These are phyloP conservation scores for Oreochromis aureus DNA, from an alignment of 2,113 vertebrate genomes.

Conservation along the genomic window DNA sequence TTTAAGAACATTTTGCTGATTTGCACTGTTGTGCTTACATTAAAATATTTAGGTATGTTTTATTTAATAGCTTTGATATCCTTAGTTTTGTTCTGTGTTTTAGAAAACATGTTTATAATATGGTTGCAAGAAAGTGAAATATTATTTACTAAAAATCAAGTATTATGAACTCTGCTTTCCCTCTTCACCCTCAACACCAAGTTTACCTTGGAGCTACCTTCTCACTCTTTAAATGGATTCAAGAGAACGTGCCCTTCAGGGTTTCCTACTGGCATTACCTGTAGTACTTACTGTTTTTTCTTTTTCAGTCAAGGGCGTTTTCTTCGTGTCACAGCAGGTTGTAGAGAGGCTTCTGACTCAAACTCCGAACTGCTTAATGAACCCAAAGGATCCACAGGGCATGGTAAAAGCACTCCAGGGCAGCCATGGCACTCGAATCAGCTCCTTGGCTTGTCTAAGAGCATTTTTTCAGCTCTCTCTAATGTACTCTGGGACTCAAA, in stretches of 20 bases:
- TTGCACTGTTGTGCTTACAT: not conserved
- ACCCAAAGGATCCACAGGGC: constrained; percentile 34
- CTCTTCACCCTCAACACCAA: not conserved
- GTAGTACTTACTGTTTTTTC: not conserved
- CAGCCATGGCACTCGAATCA: constrained; percentile 27
- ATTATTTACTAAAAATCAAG: not conserved
- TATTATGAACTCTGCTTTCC: not conserved
- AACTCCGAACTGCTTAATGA: constrained; percentile 44
- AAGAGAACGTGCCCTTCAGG: constrained; percentile 2
- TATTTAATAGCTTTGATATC: not conserved
- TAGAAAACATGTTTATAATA: not conserved
- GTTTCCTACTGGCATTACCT: not conserved
- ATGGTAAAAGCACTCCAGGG: constrained; percentile 50
- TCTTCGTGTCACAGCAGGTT: constrained; percentile 9
- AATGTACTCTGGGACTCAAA: constrained; percentile 55
- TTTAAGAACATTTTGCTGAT: not conserved
- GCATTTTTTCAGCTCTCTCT: constrained; percentile 50
- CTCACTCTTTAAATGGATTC: constrained; percentile 1
- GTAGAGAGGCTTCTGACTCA: constrained; percentile 6
- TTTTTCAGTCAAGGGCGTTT: constrained; percentile 12
- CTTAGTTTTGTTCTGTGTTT: not conserved
- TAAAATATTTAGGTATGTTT: not conserved
- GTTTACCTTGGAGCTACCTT: not conserved
- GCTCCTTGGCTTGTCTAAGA: constrained; percentile 20
- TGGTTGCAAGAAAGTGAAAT: not conserved